Base-by-base conservation (phyloP, 1,140 invertebrate genomes). In the Drosophila kepulauana region DNA sequence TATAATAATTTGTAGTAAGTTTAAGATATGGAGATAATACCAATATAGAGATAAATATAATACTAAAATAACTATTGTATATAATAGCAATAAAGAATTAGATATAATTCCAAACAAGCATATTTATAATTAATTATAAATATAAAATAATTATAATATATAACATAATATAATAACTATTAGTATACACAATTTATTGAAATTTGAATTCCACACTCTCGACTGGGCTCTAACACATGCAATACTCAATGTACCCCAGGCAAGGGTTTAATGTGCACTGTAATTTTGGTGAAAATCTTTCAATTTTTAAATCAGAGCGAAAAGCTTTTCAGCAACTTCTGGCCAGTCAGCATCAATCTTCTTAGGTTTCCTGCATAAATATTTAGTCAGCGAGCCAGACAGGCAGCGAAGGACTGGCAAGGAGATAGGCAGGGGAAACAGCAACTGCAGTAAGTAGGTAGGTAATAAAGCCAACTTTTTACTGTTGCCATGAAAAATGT, bases 401-500 rank as follows among this genome's bases (percentile, higher is more conserved):
- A 66, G 38, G 5, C 35, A 54, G 25, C 7, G 10, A 35, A 25
- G 52, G 13, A 33, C 30, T 33, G 1, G 8, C 1, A 3, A 1
- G 6, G 3, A 8, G 10, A 4, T 0, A 51, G 54, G 16, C 41
- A 5, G 28, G 41, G 52, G 43, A 46, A 57, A 33, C 49, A 57
- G 28, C 45, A 57, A 73, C 73, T 70, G 82, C 82, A 82, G 81
- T 67, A 66, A 81, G 85, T 89, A 79, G 84, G 84, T 84, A 78
- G 85, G 84, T 78, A 88, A 89, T 85, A 89, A 85, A 89, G 81
- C 54, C 70, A 74, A 79, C 78, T 81, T 88, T 88, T 85, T 89
- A 89, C 79, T 84, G 85, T 79, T 78, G 78, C 78, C 81, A 88
- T 81, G 78, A 89, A 89, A 89, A 84, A 81, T 81, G 81, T 89